Base-by-base conservation (phyloP, 2,113 vertebrate species). In the Falco punctatus region DNA sequence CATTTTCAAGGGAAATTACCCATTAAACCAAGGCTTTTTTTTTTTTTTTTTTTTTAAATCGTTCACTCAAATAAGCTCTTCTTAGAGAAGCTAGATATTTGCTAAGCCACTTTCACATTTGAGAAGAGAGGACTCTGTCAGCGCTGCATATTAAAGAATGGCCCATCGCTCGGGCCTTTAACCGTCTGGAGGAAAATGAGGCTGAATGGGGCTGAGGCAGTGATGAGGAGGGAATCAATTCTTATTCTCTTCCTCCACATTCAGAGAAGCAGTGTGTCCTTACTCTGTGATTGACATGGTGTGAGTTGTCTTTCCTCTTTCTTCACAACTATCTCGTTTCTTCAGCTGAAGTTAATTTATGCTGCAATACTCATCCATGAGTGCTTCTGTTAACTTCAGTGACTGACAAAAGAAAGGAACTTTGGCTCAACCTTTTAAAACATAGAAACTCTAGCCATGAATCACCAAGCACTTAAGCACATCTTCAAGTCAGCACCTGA, bases 1-100 rank as follows among this genome's bases (percentile, higher is more conserved):
- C 87, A 80, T 97, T 97, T 96, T 94, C 82, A 92, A 93, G 77
- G 73, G 86, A 97, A 97, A 96, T 95, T 93, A 32, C 26, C 55
- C 55, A 86, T 75, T 93, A 94, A 95, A 88, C 74, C 2, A 20
- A 61, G 58, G 70, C 80, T 52, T 40, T 59, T 90, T 66, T 81
- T n/a, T 92, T 81, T 42, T 9, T 52, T 40, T 59, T 90, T 66
- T 81, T 92, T 81, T 42, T 9, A 35, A 65, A 42, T 40, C 61
- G 15, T 92, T 85, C 71, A 66, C 59, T 94, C 24, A 54, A 72
- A 26, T 48, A 69, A 73, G 28, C 33, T 81, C 42, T 52, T 71
- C 80, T 95, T 86, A 79, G 55, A 92, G 46, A 89, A 94, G 58
- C 28, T 62, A 70, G 64, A 19, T 70, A 62, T 87, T 93, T 93